phyloP scores from a whole-genome alignment of 2,888 invertebrate genomes.

The Bimastos eiseni region DNA sequence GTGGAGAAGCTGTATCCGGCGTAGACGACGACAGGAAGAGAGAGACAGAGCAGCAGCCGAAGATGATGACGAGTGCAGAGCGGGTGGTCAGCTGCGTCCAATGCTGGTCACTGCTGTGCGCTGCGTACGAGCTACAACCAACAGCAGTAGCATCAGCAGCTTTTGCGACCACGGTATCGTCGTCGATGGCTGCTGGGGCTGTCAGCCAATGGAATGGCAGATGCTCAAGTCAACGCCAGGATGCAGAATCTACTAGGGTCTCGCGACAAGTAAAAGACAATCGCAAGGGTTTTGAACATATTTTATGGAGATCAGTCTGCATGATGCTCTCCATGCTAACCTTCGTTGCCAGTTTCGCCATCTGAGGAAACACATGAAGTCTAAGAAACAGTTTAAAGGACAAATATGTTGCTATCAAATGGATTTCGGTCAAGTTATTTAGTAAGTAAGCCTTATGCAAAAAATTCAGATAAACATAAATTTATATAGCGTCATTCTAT shows the following conservation, averaged over 20 bases:
- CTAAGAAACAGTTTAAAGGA: no score
- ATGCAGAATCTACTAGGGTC: neutral
- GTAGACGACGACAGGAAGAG: neutral
- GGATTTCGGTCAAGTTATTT: neutral
- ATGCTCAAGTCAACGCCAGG: neutral
- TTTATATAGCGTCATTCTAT: neutral
- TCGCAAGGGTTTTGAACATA: neutral
- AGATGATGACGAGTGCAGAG: neutral
- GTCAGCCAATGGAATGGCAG: constrained; percentile 20
- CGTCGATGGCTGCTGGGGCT: constrained; percentile 21
- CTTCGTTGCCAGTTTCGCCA: no score
- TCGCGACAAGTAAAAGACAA: neutral
- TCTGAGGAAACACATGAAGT: no score
- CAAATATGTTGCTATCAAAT: neutral
- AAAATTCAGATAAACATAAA: neutral
- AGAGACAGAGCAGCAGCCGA: neutral
- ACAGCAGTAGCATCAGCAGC: neutral
- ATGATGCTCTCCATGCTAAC: no score
- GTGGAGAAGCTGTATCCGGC: neutral
- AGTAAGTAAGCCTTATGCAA: neutral
- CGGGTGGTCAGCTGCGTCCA: neutral
- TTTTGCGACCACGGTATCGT: constrained; percentile 22
- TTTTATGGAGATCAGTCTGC: neutral
- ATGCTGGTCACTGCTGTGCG: neutral
- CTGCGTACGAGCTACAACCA: neutral